Percentiles rank a stretch among this genome's conserved stretches.
Conservation (phyloP, 2,113 vertebrate species). For the Helogale parvula region DNA sequence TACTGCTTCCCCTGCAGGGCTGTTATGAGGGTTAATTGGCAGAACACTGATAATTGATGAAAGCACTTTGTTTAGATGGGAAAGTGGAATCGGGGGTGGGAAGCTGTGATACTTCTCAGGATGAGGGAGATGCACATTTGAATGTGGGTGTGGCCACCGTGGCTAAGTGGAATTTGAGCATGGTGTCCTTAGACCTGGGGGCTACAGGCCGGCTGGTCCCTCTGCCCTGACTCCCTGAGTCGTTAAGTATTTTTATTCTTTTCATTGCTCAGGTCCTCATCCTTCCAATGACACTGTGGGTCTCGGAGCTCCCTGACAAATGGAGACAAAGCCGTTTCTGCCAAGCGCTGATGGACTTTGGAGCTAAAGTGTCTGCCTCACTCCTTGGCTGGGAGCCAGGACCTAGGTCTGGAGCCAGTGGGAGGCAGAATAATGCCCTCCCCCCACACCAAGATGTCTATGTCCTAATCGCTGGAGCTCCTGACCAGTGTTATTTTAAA, state of each 20-base stretch:
- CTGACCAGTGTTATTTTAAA: not conserved
- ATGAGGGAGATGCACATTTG: not conserved
- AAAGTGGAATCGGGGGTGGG: not conserved
- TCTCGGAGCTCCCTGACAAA: slow-evolving; percentile 8
- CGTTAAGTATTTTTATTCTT: not conserved
- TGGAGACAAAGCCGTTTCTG: slow-evolving; percentile 8
- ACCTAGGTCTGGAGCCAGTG: not conserved
- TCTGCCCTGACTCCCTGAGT: not conserved
- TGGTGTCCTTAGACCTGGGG: not conserved
- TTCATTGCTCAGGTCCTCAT: not conserved
- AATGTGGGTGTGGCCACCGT: not conserved
- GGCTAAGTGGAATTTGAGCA: not conserved
- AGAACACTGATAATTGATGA: not conserved
- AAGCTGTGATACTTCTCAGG: not conserved
- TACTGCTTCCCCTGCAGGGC: not conserved
- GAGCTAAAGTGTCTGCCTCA: not conserved
- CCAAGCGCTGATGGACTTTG: not conserved
- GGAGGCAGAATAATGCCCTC: not conserved
- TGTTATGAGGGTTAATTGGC: not conserved
- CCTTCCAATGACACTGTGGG: not conserved
- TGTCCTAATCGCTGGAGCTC: not conserved
- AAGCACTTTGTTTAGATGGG: not conserved
- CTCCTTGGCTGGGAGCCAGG: slow-evolving; percentile 18
- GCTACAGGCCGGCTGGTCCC: not conserved
- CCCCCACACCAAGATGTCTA: not conserved